A percentile compares a stretch with the other conserved stretches of the same genome.
phyloP scores from a whole-genome alignment of 2,797 vertebrate species.

The Decapterus maruadsi region DNA sequence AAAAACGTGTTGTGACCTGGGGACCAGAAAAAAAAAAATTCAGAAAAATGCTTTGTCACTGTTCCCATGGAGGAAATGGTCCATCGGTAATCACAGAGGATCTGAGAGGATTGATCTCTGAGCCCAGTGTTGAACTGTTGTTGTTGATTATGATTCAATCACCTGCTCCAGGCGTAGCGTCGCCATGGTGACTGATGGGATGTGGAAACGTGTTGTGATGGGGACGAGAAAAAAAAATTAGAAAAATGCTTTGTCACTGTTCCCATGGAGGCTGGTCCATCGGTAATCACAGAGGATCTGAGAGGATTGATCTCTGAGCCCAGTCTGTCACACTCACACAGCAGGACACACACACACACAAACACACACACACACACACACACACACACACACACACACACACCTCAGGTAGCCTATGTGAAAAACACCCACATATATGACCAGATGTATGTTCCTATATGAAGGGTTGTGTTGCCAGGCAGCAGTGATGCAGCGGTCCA shows the following conservation, averaged over 20 bases:
- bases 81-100: conserved; percentile 12
- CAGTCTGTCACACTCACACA: conserved; percentile 14
- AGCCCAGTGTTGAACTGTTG: neutral
- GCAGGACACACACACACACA: too few species aligned
- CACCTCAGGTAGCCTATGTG: neutral
- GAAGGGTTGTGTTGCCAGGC: too few species aligned
- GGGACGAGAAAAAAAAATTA: too few species aligned
- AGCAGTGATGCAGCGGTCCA: too few species aligned
- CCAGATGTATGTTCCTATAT: too few species aligned
- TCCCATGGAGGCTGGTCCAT: conserved; percentile 10
- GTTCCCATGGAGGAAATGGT: neutral
- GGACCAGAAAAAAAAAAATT: too few species aligned
- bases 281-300: neutral
- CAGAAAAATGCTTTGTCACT: conserved; percentile 35
- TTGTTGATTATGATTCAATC: conserved; percentile 14
- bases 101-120: conserved; percentile 17
- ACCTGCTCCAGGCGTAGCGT: neutral
- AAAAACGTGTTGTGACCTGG: neutral
- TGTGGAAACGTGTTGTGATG: neutral
- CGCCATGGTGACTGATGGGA: neutral
- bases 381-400: neutral
- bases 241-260: conserved; percentile 36
- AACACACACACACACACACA: neutral
- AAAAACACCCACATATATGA: too few species aligned
- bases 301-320: conserved; percentile 20